Evolutionary conservation across 2,797 vertebrate species (phyloP).

Genomic region (Antrozous pallidus): DNA sequence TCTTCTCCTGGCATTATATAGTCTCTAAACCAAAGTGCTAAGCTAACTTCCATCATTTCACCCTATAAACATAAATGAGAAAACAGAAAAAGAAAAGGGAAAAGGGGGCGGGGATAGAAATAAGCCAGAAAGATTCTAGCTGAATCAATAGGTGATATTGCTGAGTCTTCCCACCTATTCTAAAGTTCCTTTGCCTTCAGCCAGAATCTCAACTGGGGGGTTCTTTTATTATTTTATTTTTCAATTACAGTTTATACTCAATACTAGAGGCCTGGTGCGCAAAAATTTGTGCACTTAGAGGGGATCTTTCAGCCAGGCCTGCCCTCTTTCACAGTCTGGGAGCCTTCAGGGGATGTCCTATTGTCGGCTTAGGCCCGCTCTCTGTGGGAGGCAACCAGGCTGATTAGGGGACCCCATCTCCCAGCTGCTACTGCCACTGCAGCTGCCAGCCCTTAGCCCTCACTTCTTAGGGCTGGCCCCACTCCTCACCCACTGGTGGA

Average conservation of each 20-base stretch:
- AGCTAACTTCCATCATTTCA: not conserved
- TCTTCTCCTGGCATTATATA: not conserved
- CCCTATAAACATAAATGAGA: not conserved
- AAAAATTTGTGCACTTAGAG: no score
- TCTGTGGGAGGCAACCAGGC: no score
- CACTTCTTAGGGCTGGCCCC: no score
- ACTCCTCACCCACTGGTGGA: no score
- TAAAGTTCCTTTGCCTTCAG: not conserved
- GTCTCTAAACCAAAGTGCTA: not conserved
- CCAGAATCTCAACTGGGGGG: not conserved
- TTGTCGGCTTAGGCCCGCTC: no score
- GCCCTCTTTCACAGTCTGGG: no score
- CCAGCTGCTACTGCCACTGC: no score
- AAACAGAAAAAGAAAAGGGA: not conserved
- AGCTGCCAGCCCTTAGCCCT: no score
- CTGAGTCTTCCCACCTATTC: not conserved
- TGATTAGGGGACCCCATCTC: no score
- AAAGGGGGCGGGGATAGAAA: not conserved
- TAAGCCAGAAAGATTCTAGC: not conserved
- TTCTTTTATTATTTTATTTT: not conserved
- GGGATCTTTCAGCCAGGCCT: no score
- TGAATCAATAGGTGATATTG: not conserved
- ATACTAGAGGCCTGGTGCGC: no score
- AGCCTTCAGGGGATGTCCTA: no score
- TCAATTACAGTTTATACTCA: not conserved